Evolutionary conservation across 2,888 invertebrate genomes (phyloP), one percentile per base, ranked within the genome.

Genomic region (Tiliacea citrago): DNA sequence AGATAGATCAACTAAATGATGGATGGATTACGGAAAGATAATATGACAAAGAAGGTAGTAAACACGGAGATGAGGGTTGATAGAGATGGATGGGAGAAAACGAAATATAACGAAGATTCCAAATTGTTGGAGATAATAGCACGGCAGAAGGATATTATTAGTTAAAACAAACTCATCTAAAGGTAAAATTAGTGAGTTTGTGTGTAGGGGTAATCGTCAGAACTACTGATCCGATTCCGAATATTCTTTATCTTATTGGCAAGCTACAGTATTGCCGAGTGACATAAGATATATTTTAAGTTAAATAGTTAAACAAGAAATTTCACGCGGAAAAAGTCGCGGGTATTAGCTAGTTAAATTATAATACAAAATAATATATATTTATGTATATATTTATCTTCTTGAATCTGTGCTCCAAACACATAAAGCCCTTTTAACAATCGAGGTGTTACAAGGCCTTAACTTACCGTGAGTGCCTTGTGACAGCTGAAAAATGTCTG

Each of bases 401-500:
- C n/a, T 45, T 13, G 16, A 66, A 61, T 67, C 55, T 42, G 13
- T 57, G 61, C 39, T 39, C n/a, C 21, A 57, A 66, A 61, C 75
- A 67, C 35, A 57, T 68, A 53, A 69, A 68, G 62, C 35, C 45
- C 45, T 63, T 68, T 73, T 70, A 73, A 68, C 70, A 77, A 67
- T 69, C 58, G 45, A 49, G 55, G 65, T 66, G 45, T 71, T 66
- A 66, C 72, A 57, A 51, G 39, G 51, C 13, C 55, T 47, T 62
- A 24, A 61, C 35, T 58, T 61, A 61, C 61, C 35, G 69, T 47
- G 24, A 84, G 66, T 71, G 42, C 55, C 72, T 73, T 75, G 47
- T 73, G 85, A 76, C 75, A 73, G 73, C 58, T 75, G 68, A 86
- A 68, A 71, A 76, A 84, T 78, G 65, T 18, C 53, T 42, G 73